Evolutionary conservation across 2,113 vertebrate species (phyloP).

Genomic region (Todiramphus chloris): DNA sequence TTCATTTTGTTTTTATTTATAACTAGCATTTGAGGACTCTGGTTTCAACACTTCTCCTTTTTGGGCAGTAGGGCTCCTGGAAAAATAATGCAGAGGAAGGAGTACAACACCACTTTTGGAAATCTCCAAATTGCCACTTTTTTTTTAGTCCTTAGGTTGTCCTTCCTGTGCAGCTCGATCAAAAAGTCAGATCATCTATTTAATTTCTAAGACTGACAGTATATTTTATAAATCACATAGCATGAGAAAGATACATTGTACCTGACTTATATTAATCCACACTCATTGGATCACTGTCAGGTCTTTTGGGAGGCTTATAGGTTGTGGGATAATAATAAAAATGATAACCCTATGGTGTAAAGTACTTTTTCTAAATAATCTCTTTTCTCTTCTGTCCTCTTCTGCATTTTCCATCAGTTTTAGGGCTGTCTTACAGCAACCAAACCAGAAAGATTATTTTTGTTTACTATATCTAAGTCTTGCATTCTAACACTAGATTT

Average conservation of each 20-base stretch:
- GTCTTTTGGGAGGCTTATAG: neutral
- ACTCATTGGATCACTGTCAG: neutral
- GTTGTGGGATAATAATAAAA: neutral
- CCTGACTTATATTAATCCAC: neutral
- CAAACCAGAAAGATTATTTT: neutral
- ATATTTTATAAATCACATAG: neutral
- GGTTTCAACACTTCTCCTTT: neutral
- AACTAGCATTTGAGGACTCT: neutral
- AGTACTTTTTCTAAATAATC: neutral
- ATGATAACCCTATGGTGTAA: neutral
- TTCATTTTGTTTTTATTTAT: neutral
- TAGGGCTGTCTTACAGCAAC: neutral
- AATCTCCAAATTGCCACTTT: neutral
- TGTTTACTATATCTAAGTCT: neutral
- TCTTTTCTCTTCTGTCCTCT: neutral
- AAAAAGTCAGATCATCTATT: neutral
- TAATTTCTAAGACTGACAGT: neutral
- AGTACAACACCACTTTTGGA: neutral
- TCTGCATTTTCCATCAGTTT: neutral
- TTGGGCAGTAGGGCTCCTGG: neutral
- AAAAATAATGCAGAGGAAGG: neutral
- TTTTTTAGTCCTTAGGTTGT: neutral
- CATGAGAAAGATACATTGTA: neutral
- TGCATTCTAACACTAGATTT: neutral
- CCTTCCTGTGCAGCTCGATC: neutral